These are phyloP conservation scores for Coecobrya sp. DNA, from an alignment of 2,888 invertebrate species.

Conservation along the genomic window DNA sequence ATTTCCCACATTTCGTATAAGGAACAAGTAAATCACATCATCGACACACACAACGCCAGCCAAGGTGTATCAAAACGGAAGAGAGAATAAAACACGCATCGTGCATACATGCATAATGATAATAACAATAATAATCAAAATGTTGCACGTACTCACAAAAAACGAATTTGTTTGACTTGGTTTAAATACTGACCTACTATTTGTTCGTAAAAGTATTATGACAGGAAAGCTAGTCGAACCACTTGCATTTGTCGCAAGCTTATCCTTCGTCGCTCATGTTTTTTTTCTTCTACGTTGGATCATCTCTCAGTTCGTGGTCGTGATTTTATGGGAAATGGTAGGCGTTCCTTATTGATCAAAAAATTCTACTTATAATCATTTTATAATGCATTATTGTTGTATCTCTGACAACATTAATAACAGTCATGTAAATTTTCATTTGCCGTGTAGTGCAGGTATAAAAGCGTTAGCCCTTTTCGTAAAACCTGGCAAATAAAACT, in stretches of 20 bases:
- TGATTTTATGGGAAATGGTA: constrained; percentile 82
- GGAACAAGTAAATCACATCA: constrained; percentile 57
- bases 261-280: not conserved
- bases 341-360: constrained; percentile 76
- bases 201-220: constrained; percentile 29
- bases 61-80: constrained; percentile 13
- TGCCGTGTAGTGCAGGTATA: too few species aligned
- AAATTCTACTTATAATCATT: constrained; percentile 64
- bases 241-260: constrained; percentile 55
- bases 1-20: constrained; percentile 54
- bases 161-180: constrained; percentile 61
- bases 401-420: constrained; percentile 45
- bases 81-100: constrained; percentile 27
- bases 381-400: constrained; percentile 35
- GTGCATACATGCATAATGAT: constrained; percentile 18
- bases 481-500: constrained; percentile 26
- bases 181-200: constrained; percentile 79
- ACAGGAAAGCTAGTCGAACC: constrained; percentile 68
- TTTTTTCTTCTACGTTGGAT: too few species aligned
- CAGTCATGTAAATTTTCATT: constrained; percentile 30
- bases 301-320: constrained; percentile 22
- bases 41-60: not conserved
- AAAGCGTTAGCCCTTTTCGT: not conserved
- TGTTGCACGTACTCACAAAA: constrained; percentile 39
- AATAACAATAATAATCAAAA: constrained; percentile 21